Conservation (phyloP, 92 coral and sea anemone species). For the Porites evermanni region DNA sequence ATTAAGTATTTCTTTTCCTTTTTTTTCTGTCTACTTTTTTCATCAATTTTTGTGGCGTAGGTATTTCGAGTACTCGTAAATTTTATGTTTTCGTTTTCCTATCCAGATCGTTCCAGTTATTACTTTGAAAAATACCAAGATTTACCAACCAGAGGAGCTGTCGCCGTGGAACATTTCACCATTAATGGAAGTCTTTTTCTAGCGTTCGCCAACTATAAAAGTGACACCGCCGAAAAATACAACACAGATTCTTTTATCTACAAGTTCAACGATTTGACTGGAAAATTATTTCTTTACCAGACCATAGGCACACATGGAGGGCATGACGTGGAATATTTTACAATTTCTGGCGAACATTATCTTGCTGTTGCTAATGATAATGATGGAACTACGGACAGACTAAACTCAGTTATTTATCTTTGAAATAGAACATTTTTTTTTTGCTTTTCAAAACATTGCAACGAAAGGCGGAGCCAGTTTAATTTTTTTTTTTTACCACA, state of each 20-base stretch:
- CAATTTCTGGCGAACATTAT: constrained; percentile 32
- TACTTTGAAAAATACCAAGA: background rate
- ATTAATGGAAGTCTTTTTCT: background rate
- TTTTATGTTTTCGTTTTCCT: background rate
- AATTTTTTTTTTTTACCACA: background rate
- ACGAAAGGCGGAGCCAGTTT: background rate
- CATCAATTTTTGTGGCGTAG: too few species aligned
- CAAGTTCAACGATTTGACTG: background rate
- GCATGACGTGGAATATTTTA: constrained; percentile 25
- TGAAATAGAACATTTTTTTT: background rate
- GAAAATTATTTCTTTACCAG: background rate
- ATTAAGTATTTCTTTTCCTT: too few species aligned
- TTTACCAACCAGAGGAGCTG: background rate
- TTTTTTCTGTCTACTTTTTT: too few species aligned
- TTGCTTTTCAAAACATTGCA: background rate
- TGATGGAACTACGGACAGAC: background rate
- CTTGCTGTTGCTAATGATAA: constrained; percentile 38
- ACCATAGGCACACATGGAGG: constrained; percentile 3
- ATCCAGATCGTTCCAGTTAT: background rate
- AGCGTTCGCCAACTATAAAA: background rate
- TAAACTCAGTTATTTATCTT: background rate
- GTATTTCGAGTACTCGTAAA: too few species aligned
- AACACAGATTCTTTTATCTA: background rate
- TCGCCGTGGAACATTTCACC: background rate
- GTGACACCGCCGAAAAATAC: background rate